phyloP scores from a whole-genome alignment of 2,888 invertebrate species.

The Aproaerema taeniolella region DNA sequence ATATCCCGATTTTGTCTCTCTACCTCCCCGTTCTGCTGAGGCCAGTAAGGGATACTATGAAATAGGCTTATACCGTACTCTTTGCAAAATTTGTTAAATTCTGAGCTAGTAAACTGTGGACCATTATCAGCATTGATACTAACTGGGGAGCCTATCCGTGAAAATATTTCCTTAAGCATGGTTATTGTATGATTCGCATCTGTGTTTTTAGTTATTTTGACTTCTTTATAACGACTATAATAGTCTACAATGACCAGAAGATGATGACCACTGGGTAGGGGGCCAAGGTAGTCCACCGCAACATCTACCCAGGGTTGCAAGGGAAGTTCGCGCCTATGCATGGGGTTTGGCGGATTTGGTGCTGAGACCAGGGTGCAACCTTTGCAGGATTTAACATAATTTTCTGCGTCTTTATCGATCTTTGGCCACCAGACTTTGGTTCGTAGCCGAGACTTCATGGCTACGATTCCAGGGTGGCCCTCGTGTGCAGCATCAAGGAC shows the following conservation, averaged over 20 bases:
- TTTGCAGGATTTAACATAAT: slow-evolving; percentile 17
- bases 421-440: slow-evolving; percentile 26
- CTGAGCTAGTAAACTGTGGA: slow-evolving; percentile 15
- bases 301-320: slow-evolving; percentile 20
- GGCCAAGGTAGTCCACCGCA: slow-evolving; percentile 22
- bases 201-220: slow-evolving; percentile 10
- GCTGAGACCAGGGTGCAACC: slow-evolving; percentile 20
- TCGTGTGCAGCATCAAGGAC: slow-evolving; percentile 25
- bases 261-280: slow-evolving; percentile 14
- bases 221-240: slow-evolving; percentile 14
- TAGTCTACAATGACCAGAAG: slow-evolving; percentile 12
- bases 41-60: slow-evolving; percentile 18
- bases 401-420: slow-evolving; percentile 20
- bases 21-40: slow-evolving; percentile 22
- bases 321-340: slow-evolving; percentile 17
- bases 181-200: slow-evolving; percentile 8
- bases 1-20: slow-evolving; percentile 20
- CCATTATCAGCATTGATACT: slow-evolving; percentile 22
- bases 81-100: slow-evolving; percentile 18
- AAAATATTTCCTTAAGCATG: slow-evolving; percentile 17
- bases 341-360: slow-evolving; percentile 18
- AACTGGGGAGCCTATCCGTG: slow-evolving; percentile 14
- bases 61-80: slow-evolving; percentile 13
- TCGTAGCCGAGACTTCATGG: slow-evolving; percentile 21
- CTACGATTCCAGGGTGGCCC: slow-evolving; percentile 21